Evolutionary conservation across 2,888 invertebrate genomes (phyloP).

Genomic region (Caenorhabditis panamensis): DNA sequence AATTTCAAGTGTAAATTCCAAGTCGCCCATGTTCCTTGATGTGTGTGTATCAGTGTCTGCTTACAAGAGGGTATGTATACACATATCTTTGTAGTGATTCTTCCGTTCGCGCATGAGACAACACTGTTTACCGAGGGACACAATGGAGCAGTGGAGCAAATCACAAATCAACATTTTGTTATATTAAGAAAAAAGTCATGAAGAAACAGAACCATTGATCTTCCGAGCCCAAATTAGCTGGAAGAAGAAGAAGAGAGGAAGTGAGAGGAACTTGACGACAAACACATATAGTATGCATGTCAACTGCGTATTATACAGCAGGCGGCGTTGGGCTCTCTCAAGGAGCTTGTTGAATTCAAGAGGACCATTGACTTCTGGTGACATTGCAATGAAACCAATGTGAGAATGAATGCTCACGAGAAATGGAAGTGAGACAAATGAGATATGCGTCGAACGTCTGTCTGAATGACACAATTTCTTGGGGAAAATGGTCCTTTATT

Average conservation of each 20-base stretch:
- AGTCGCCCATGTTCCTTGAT: slow-evolving; percentile 39
- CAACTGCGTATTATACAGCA: slow-evolving; percentile 39
- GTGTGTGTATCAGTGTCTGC: slow-evolving; percentile 44
- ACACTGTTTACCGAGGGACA: slow-evolving; percentile 37
- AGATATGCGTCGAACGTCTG: too few relatives aligned
- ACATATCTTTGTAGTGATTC: slow-evolving; percentile 50
- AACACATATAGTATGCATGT: slow-evolving; percentile 57
- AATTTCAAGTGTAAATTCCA: slow-evolving; percentile 7
- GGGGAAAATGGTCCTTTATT: background rate
- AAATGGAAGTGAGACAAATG: background rate
- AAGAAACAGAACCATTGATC: slow-evolving; percentile 5
- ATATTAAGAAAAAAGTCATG: background rate
- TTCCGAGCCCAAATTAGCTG: background rate
- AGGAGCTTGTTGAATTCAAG: slow-evolving; percentile 7
- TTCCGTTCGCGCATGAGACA: slow-evolving; percentile 53
- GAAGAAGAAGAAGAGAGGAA: slow-evolving; percentile 2
- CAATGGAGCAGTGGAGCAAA: background rate
- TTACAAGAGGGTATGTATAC: slow-evolving; percentile 51
- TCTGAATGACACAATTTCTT: slow-evolving; percentile 1
- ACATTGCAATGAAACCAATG: background rate
- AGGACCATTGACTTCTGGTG: background rate
- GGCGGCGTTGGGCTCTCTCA: background rate
- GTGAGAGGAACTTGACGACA: slow-evolving; percentile 3
- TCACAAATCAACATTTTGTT: too few relatives aligned
- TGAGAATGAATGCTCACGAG: background rate